A percentile compares a stretch with the other conserved stretches of the same genome.
Conservation (phyloP, 1,140 invertebrate genomes). For the Drosophila ironensis region DNA sequence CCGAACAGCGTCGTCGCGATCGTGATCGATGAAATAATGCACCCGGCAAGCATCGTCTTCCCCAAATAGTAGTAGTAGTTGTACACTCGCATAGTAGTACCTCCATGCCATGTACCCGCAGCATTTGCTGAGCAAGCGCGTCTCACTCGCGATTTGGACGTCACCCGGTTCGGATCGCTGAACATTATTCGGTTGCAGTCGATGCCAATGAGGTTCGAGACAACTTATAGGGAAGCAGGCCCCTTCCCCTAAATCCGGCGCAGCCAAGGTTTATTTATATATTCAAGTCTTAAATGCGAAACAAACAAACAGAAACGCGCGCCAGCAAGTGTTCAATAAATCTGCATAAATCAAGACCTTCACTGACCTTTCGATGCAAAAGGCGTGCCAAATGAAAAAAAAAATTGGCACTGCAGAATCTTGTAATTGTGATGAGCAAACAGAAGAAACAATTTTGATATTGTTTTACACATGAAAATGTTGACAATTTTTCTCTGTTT, state of each 20-base stretch:
- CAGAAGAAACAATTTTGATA: no score
- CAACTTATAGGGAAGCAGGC: background rate
- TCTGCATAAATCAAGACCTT: background rate
- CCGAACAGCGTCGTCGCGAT: background rate
- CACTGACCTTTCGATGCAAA: background rate
- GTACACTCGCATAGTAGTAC: no score
- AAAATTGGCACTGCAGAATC: no score
- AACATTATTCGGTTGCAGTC: background rate
- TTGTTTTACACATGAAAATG: no score
- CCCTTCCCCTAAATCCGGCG: background rate
- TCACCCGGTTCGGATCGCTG: constrained; percentile 21
- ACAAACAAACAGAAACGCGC: background rate
- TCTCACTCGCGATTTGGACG: constrained; percentile 10
- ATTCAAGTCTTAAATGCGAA: no score
- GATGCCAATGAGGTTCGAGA: constrained; percentile 6
- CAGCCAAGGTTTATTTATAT: constrained; percentile 32
- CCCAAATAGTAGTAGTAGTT: no score
- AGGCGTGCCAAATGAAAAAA: no score
- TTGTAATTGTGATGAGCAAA: background rate
- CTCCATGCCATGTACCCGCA: background rate
- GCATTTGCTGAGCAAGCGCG: constrained; percentile 3
- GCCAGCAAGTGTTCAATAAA: background rate
- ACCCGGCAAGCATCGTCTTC: constrained; percentile 5
- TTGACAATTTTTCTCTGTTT: no score
- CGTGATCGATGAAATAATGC: constrained; percentile 39